A percentile compares a stretch with the other conserved stretches of the same genome.
Evolutionary conservation across 1,140 invertebrate genomes (phyloP).

Genomic region (Platorchestia sp.): DNA sequence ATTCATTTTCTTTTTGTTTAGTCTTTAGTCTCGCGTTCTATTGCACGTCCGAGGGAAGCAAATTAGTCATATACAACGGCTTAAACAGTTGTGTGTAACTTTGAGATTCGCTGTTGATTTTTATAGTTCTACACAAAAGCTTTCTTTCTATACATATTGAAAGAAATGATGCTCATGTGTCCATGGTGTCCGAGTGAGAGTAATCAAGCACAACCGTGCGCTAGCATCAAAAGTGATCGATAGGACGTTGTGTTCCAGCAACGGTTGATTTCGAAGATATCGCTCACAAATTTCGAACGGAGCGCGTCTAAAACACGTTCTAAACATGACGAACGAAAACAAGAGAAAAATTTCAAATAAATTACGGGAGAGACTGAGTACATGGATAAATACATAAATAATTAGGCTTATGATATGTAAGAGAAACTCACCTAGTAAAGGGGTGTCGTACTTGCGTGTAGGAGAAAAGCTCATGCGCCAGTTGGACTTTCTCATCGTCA

Average conservation of each 20-base stretch:
- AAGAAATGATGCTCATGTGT: not conserved
- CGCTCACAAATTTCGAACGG: not conserved
- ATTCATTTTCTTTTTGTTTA: too few relatives aligned
- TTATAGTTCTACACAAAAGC: not conserved
- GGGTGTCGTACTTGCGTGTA: constrained; percentile 17
- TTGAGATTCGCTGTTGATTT: not conserved
- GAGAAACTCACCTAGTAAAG: not conserved
- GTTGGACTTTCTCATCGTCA: not conserved
- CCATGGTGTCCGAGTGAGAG: not conserved
- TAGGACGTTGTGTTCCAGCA: not conserved
- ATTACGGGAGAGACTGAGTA: too few relatives aligned
- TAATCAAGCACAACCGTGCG: not conserved
- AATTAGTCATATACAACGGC: not conserved
- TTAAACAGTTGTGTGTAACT: not conserved
- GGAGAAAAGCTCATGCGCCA: not conserved
- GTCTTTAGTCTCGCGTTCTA: too few relatives aligned
- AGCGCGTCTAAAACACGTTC: too few relatives aligned
- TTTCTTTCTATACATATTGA: not conserved
- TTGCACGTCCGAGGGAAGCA: not conserved
- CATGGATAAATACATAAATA: not conserved
- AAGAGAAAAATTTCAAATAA: too few relatives aligned
- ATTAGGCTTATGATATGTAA: not conserved
- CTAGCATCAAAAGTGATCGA: not conserved
- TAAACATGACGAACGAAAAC: too few relatives aligned
- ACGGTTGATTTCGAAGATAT: not conserved